Evolutionary conservation across 2,797 vertebrate genomes (phyloP).

Genomic region (Cichlasoma orientale): DNA sequence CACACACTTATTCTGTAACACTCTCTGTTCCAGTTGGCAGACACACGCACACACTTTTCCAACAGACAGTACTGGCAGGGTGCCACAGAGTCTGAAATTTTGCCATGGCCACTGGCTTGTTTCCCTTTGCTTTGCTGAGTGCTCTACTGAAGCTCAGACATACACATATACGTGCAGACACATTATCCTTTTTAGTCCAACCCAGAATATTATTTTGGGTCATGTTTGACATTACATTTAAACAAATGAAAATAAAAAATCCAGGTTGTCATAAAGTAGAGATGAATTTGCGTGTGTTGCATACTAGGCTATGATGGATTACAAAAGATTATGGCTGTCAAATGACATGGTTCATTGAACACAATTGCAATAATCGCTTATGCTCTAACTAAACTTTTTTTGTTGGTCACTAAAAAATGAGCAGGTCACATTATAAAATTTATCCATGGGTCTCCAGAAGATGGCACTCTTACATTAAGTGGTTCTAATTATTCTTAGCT

Average conservation of each 20-base stretch:
- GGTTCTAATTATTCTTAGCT: background rate
- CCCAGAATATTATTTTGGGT: background rate
- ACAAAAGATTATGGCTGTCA: background rate
- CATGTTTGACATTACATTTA: background rate
- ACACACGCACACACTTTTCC: background rate
- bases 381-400: background rate
- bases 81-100: slow-evolving; percentile 57
- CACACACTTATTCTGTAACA: slow-evolving; percentile 22
- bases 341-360: background rate
- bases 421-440: slow-evolving; percentile 5
- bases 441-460: slow-evolving; percentile 44
- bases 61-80: slow-evolving; percentile 25
- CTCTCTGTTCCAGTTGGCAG: slow-evolving; percentile 37
- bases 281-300: background rate
- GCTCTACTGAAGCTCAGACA: slow-evolving; percentile 17
- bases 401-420: slow-evolving; percentile 4
- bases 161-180: background rate
- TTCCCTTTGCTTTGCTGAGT: slow-evolving; percentile 26
- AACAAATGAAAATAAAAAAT: no score
- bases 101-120: slow-evolving; percentile 36
- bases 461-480: slow-evolving; percentile 38
- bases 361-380: slow-evolving; percentile 5
- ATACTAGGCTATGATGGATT: background rate
- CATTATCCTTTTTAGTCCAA: background rate
- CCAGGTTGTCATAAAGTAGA: background rate